A percentile compares a stretch with the other conserved stretches of the same genome.
Conservation (phyloP, 1,140 invertebrate species). For the Antheraea pernyi region DNA sequence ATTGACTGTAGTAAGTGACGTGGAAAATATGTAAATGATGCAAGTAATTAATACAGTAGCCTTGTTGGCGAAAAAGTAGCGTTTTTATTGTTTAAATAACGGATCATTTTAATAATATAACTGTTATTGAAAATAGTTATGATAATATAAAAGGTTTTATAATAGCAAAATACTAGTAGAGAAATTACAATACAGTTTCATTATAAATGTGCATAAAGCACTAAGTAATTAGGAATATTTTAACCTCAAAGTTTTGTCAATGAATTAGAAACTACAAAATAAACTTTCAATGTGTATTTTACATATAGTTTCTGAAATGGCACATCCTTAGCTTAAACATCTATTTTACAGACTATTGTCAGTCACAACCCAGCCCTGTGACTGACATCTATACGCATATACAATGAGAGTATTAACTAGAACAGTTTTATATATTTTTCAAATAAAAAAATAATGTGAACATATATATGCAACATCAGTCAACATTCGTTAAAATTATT, state of each 20-base stretch:
- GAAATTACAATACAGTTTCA: not conserved
- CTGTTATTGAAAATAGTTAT: too few relatives aligned
- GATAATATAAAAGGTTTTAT: not conserved
- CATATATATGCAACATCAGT: slow-evolving; percentile 39
- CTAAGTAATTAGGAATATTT: too few relatives aligned
- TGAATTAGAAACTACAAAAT: slow-evolving; percentile 4
- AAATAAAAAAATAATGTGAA: slow-evolving; percentile 25
- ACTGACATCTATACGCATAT: slow-evolving; percentile 35
- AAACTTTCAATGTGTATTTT: not conserved
- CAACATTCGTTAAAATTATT: slow-evolving; percentile 12
- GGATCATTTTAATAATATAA: too few relatives aligned
- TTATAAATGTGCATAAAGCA: too few relatives aligned
- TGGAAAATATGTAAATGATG: too few relatives aligned
- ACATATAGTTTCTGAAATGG: slow-evolving; percentile 35
- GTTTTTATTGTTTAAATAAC: too few relatives aligned
- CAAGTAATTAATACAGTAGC: too few relatives aligned
- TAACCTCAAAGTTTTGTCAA: not conserved
- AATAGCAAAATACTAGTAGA: not conserved
- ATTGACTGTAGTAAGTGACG: too few relatives aligned
- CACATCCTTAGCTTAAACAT: slow-evolving; percentile 40
- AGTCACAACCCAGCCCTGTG: slow-evolving; percentile 71
- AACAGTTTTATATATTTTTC: slow-evolving; percentile 17
- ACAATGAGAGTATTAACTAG: slow-evolving; percentile 4
- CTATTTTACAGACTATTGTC: slow-evolving; percentile 43
- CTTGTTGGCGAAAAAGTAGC: too few relatives aligned